phyloP scores from a whole-genome alignment of 2,797 vertebrate species.

The Malacoctenus gilli region DNA sequence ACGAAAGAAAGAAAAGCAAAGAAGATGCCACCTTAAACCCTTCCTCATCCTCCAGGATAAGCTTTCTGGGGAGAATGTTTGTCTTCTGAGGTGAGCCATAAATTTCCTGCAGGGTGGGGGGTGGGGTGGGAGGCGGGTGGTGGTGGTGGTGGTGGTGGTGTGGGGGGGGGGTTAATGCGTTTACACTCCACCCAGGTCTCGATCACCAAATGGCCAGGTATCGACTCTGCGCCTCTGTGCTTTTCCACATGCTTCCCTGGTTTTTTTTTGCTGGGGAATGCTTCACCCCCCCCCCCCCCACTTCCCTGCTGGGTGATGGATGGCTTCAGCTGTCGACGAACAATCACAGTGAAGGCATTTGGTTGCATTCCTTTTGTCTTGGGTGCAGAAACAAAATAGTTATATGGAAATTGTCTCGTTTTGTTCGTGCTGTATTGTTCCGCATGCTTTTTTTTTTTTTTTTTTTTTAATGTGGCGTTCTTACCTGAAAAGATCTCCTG shows the following conservation, averaged over 20 bases:
- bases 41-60: slow-evolving; percentile 70
- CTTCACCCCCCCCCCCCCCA: slow-evolving; percentile 55
- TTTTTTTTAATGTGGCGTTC: slow-evolving; percentile 31
- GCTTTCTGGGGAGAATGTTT: slow-evolving; percentile 74
- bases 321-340: slow-evolving; percentile 81
- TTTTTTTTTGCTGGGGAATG: slow-evolving; percentile 58
- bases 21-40: slow-evolving; percentile 70
- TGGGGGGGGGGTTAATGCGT: slow-evolving; percentile 64
- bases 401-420: slow-evolving; percentile 57
- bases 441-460: slow-evolving; percentile 20
- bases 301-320: slow-evolving; percentile 77
- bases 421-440: slow-evolving; percentile 51
- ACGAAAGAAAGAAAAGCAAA: slow-evolving; percentile 42
- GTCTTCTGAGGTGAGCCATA: slow-evolving; percentile 71
- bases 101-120: slow-evolving; percentile 58
- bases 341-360: slow-evolving; percentile 77
- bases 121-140: slow-evolving; percentile 62
- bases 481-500: slow-evolving; percentile 45
- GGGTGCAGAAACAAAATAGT: slow-evolving; percentile 64
- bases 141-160: slow-evolving; percentile 57
- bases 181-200: slow-evolving; percentile 67
- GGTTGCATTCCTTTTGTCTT: slow-evolving; percentile 77
- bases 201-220: slow-evolving; percentile 82
- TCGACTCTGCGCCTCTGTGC: slow-evolving; percentile 63
- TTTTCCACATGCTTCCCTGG: slow-evolving; percentile 50